phyloP scores from a whole-genome alignment of 1,140 invertebrate species.

The Stenopsyche tienmushanensis region DNA sequence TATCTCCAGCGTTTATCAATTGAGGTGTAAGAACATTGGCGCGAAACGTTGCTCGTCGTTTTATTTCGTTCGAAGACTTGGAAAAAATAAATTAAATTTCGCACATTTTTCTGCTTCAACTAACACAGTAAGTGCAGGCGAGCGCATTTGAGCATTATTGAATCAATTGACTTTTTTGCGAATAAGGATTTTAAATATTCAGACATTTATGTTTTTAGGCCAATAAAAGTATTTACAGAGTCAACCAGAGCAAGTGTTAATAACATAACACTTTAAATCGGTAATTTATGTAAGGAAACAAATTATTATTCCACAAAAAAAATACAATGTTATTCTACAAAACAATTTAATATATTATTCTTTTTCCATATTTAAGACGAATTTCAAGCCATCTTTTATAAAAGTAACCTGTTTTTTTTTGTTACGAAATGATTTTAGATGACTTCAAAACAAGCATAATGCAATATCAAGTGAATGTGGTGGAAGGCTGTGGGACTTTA shows the following conservation, averaged over 20 bases:
- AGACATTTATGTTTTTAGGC: no score
- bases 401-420: no score
- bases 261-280: not conserved
- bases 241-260: not conserved
- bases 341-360: no score
- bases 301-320: not conserved
- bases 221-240: not conserved
- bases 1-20: no score
- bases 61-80: not conserved
- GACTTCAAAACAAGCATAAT: no score
- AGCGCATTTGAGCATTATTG: not conserved
- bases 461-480: no score
- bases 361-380: no score
- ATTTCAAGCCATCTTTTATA: no score
- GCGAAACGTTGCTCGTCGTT: not conserved
- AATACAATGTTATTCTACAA: no score
- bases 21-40: not conserved
- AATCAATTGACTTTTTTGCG: not conserved
- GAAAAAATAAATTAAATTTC: constrained; percentile 13
- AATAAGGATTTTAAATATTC: not conserved
- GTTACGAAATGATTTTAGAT: no score
- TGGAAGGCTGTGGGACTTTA: no score
- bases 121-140: constrained; percentile 9
- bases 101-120: constrained; percentile 4
- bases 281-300: not conserved